Evolutionary conservation across 2,797 vertebrate genomes (phyloP).

Genomic region (Chelmon rostratus): DNA sequence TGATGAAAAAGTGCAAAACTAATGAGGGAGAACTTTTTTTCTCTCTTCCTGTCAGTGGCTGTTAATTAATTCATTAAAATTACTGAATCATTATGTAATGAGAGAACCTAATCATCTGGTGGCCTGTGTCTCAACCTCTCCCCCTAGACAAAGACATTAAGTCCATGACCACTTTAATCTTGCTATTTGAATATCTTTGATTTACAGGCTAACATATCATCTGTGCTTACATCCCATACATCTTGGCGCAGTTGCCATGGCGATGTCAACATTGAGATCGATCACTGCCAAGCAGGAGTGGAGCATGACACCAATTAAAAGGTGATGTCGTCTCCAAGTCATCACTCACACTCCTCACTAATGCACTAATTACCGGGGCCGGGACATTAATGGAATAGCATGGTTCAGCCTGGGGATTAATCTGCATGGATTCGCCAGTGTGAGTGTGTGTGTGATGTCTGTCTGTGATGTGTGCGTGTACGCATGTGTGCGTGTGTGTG

Average conservation of each 20-base stretch:
- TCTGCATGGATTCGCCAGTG: constrained; percentile 77
- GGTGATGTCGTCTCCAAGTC: constrained; percentile 82
- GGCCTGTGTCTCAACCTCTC: constrained; percentile 69
- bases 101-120: constrained; percentile 75
- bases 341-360: constrained; percentile 82
- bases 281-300: constrained; percentile 81
- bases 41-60: constrained; percentile 50
- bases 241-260: constrained; percentile 71
- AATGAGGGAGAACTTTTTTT: constrained; percentile 21
- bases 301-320: constrained; percentile 85
- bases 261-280: constrained; percentile 77
- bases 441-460: constrained; percentile 42
- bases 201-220: constrained; percentile 70
- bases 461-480: constrained; percentile 44
- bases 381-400: constrained; percentile 84
- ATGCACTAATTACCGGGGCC: constrained; percentile 85
- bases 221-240: constrained; percentile 54
- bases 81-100: constrained; percentile 80
- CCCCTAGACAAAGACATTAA: constrained; percentile 72
- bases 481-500: constrained; percentile 53
- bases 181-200: constrained; percentile 73
- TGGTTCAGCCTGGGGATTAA: constrained; percentile 83
- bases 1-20: constrained; percentile 49
- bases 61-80: constrained; percentile 79
- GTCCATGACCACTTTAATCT: constrained; percentile 74